Conservation (phyloP, 1,140 invertebrate genomes). For the Halesus radiatus region DNA sequence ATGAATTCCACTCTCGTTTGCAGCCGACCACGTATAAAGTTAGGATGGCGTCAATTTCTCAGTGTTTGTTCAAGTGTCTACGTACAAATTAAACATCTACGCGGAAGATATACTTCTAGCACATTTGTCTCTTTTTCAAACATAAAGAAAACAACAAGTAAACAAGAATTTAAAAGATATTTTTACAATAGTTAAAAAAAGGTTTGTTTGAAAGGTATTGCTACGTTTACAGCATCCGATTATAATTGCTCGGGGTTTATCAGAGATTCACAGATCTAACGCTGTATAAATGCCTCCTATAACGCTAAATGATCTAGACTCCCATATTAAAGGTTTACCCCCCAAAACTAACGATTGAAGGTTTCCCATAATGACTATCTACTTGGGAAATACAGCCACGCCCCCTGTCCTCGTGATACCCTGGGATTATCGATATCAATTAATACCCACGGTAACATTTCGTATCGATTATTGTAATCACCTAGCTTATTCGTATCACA, state of each 20-base stretch:
- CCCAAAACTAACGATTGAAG: slow-evolving; percentile 22
- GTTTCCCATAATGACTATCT: slow-evolving; percentile 38
- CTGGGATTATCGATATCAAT: neutral
- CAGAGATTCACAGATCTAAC: slow-evolving; percentile 22
- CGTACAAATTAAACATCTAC: too few relatives aligned
- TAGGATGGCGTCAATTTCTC: slow-evolving; percentile 27
- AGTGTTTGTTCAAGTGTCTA: neutral
- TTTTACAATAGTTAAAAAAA: too few relatives aligned
- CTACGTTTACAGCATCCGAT: neutral
- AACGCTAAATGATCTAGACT: slow-evolving; percentile 24
- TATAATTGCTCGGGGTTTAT: neutral
- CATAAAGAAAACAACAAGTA: too few relatives aligned
- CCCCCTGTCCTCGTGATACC: slow-evolving; percentile 14
- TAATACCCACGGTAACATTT: neutral
- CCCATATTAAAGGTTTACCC: slow-evolving; percentile 1
- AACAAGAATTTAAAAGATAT: too few relatives aligned
- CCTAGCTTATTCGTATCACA: too few relatives aligned
- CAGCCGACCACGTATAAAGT: neutral
- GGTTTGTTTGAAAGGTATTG: neutral
- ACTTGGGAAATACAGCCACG: slow-evolving; percentile 22
- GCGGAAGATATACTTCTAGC: too few relatives aligned
- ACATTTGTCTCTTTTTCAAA: too few relatives aligned
- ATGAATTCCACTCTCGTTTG: slow-evolving; percentile 28
- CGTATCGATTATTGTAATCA: neutral
- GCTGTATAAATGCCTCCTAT: slow-evolving; percentile 14